Percentiles rank a stretch among this genome's conserved stretches.
These are phyloP conservation scores for Indicator indicator DNA, from an alignment of 2,113 vertebrate species.

Conservation along the genomic window DNA sequence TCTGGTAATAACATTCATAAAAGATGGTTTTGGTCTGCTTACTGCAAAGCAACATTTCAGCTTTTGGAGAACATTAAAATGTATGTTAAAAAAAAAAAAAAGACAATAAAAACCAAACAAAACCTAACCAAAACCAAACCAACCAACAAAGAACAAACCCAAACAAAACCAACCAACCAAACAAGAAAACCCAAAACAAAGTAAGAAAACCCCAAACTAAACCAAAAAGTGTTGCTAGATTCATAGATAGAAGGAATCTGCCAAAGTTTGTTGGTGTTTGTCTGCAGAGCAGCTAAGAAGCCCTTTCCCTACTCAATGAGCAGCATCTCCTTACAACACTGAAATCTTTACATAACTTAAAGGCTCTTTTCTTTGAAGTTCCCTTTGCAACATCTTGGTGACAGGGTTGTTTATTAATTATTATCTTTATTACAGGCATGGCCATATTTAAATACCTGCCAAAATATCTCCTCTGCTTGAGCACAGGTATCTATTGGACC, in stretches of 20 bases:
- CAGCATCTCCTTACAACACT: background rate
- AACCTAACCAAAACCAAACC: background rate
- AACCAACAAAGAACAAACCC: too few species aligned
- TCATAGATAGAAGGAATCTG: background rate
- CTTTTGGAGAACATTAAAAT: background rate
- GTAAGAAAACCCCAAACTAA: background rate
- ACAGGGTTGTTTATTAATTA: background rate
- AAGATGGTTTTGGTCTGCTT: background rate
- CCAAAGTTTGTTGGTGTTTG: background rate
- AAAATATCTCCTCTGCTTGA: background rate
- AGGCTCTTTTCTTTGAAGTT: background rate
- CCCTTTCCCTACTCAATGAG: background rate
- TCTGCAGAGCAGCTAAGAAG: background rate
- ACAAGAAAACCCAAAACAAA: background rate
- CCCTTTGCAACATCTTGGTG: background rate
- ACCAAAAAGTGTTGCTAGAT: background rate
- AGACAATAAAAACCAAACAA: background rate
- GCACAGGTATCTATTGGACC: rapidly evolving
- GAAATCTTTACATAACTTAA: background rate
- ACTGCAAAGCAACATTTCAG: background rate
- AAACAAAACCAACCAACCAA: too few species aligned
- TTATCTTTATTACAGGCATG: background rate
- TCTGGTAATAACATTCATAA: background rate
- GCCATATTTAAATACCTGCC: background rate
- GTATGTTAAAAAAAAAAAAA: too few species aligned